Base-by-base conservation (phyloP, 2,888 invertebrate genomes). In the Lymantria dispar region DNA sequence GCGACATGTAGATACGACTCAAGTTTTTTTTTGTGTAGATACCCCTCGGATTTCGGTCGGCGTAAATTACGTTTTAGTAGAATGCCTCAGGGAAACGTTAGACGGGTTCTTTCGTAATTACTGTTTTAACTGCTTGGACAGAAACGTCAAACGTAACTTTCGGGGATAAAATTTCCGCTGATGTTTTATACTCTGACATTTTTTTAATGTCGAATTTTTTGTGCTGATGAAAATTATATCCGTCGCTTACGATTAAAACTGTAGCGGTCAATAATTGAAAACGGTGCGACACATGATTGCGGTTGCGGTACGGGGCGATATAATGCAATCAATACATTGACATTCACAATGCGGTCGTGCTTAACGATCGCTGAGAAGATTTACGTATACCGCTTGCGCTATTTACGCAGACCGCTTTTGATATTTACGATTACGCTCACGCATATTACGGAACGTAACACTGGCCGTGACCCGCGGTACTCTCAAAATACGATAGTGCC, bases 61-160 rank as follows among this genome's bases (percentile, higher is more conserved):
- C 87, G 88, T 90, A 90, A 90, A 90, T 90, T 87, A 87, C 87
- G 81, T 83, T 86, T 85, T 83, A 82, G 85, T 80, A 79, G 81
- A 86, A 87, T 81, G 75, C 89, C 85, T 86, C 54, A 67, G 88
- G 87, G 90, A 81, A 87, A 88, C 85, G 83, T 88, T 89, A 86
- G 87, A 85, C 83, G 86, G 84, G 82, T 78, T 79, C 79, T 78
- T 78, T 81, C 76, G 78, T 87, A 88, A 90, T 90, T 89, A 88
- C 88, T 78, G 87, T 86, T 87, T 87, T 84, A 87, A 87, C 84
- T 85, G 85, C 78, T 80, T 78, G 76, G 84, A 85, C 86, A 81
- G 84, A 80, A 82, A 87, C 77, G 89, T 88, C 88, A 88, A 84
- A 85, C 72, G 74, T 79, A 74, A 83, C 83, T 86, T 80, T 78